Evolutionary conservation across 1,140 invertebrate genomes (phyloP).

Genomic region (Zaprionus tsacasi): DNA sequence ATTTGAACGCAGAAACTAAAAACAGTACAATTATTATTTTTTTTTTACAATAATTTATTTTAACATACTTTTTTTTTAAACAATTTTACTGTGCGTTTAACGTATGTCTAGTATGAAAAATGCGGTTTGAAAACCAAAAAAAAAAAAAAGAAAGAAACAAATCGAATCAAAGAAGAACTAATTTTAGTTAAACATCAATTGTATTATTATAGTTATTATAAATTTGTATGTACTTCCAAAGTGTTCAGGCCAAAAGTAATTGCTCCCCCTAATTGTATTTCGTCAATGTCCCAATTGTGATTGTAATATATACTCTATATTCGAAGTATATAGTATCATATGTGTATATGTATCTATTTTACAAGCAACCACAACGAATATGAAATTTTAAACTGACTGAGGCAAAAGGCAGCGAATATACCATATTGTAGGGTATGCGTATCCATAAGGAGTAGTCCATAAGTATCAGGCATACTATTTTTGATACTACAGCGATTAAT

Average conservation of each 20-base stretch:
- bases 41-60: constrained; percentile 39
- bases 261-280: constrained; percentile 43
- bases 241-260: constrained; percentile 79
- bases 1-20: constrained; percentile 67
- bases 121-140: constrained; percentile 38
- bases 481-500: constrained; percentile 38
- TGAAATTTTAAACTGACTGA: constrained; percentile 72
- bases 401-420: constrained; percentile 69
- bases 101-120: constrained; percentile 37
- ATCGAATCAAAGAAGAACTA: constrained; percentile 18
- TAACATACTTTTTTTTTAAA: constrained; percentile 38
- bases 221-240: constrained; percentile 68
- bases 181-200: constrained; percentile 32
- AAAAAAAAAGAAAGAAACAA: constrained; percentile 25
- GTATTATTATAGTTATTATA: constrained; percentile 67
- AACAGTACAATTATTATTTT: constrained; percentile 68
- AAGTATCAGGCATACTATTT: constrained; percentile 45
- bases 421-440: constrained; percentile 18
- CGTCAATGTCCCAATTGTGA: constrained; percentile 37
- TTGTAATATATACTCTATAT: constrained; percentile 46
- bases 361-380: constrained; percentile 58
- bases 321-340: constrained; percentile 28
- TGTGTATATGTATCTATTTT: constrained; percentile 19
- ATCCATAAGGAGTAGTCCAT: constrained; percentile 38
- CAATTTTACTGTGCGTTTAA: constrained; percentile 48